A percentile compares a stretch with the other conserved stretches of the same genome.
phyloP scores from a whole-genome alignment of 2,797 vertebrate genomes.

The Selene dorsalis region DNA sequence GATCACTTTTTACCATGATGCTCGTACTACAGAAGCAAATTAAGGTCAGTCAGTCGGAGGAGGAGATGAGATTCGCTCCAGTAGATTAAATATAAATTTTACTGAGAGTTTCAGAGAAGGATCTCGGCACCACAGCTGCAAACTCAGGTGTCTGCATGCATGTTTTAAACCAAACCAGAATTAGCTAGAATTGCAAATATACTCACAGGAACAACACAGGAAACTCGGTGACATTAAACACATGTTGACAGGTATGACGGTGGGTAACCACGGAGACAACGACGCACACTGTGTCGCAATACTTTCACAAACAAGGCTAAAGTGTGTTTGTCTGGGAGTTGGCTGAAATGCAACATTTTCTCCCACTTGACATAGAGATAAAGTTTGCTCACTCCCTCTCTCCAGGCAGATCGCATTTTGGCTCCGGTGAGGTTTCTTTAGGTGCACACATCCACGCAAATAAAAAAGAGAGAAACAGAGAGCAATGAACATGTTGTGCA shows the following conservation, averaged over 20 bases:
- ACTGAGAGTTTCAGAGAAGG: not conserved
- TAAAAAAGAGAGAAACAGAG: not conserved
- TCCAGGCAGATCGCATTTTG: not conserved
- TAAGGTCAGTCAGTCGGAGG: constrained; percentile 28
- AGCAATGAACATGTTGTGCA: not conserved
- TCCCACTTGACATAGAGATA: not conserved
- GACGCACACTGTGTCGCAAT: not conserved
- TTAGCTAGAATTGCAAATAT: not conserved
- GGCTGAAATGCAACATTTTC: constrained; percentile 30
- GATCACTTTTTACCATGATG: constrained; percentile 19
- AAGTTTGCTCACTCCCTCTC: constrained; percentile 12
- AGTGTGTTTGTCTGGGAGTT: not conserved
- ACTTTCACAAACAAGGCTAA: not conserved
- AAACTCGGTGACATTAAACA: not conserved
- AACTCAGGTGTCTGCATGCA: not conserved
- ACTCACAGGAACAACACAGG: not conserved
- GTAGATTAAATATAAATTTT: constrained; percentile 16
- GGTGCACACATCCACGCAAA: constrained; percentile 3
- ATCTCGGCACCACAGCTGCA: not conserved
- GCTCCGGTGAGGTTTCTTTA: constrained; percentile 1
- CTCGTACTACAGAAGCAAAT: constrained; percentile 43
- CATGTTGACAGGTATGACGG: not conserved
- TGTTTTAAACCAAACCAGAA: not conserved
- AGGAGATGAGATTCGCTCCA: not conserved
- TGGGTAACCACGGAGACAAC: not conserved